Conservation (phyloP, 2,888 invertebrate species). For the Tinea semifulvella region DNA sequence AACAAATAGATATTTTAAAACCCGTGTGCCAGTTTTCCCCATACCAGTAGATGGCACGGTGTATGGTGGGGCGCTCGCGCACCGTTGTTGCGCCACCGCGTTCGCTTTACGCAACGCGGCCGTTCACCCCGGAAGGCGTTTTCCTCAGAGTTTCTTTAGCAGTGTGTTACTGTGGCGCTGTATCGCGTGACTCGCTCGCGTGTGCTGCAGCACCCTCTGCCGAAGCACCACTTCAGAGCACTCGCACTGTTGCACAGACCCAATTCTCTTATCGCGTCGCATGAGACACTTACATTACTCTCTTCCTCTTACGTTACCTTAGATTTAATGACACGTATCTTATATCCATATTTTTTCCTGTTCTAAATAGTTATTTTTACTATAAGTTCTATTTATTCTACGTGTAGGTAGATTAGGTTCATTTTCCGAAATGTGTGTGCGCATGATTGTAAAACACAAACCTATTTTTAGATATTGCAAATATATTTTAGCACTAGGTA, state of each 20-base stretch:
- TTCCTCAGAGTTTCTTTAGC: conserved; percentile 62
- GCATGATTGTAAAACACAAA: too few species aligned
- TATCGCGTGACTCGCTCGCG: conserved; percentile 58
- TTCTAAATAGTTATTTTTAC: too few species aligned
- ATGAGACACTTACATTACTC: conserved; percentile 25
- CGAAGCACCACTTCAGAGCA: conserved; percentile 20
- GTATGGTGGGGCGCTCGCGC: conserved; percentile 30
- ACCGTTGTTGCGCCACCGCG: conserved; percentile 46
- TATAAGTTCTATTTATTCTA: too few species aligned
- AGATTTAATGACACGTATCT: background rate
- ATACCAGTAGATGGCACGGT: conserved; percentile 14
- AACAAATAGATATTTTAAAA: background rate
- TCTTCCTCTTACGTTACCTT: conserved; percentile 3
- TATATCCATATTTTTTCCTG: background rate
- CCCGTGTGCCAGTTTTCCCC: conserved; percentile 9
- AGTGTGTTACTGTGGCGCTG: conserved; percentile 53
- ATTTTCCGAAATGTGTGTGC: too few species aligned
- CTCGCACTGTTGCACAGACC: conserved; percentile 34
- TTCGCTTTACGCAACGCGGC: conserved; percentile 59
- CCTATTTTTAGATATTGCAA: too few species aligned
- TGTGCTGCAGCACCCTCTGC: conserved; percentile 37
- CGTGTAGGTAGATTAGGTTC: too few species aligned
- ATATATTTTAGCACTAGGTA: too few species aligned
- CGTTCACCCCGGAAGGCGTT: conserved; percentile 65
- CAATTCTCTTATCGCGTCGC: conserved; percentile 36